phyloP scores from a whole-genome alignment of 2,113 vertebrate genomes.

The Nothoprocta pentlandii region DNA sequence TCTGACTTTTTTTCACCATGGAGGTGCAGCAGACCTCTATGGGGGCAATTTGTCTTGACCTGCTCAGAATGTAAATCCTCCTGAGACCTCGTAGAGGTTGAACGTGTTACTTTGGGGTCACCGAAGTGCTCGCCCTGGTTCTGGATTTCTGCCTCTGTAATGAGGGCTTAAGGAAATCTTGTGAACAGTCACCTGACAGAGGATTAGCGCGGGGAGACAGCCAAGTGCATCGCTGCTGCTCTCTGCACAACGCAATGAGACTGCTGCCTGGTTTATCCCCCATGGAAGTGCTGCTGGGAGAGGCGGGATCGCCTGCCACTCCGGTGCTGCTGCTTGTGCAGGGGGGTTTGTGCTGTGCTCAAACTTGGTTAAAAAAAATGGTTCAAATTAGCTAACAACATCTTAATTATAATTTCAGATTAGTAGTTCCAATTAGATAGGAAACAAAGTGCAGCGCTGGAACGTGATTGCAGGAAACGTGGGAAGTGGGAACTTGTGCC shows the following conservation, averaged over 20 bases:
- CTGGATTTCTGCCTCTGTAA: slow-evolving; percentile 38
- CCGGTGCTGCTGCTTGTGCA: background rate
- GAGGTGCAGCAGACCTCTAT: background rate
- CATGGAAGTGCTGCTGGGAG: background rate
- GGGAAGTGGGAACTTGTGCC: background rate
- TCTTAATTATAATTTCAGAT: background rate
- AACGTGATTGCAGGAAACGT: background rate
- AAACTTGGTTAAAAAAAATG: background rate
- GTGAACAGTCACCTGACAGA: slow-evolving; percentile 84
- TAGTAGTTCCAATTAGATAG: background rate
- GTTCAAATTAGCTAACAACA: background rate
- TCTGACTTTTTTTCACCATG: background rate
- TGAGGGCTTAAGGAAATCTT: slow-evolving; percentile 74
- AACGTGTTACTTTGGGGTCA: slow-evolving; percentile 59
- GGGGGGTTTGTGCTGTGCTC: background rate
- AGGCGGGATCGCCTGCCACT: background rate
- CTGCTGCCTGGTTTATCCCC: background rate
- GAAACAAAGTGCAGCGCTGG: background rate
- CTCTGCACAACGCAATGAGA: background rate
- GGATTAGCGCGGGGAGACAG: slow-evolving; percentile 79
- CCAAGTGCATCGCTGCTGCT: slow-evolving; percentile 17
- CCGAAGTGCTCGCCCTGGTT: slow-evolving; percentile 43
- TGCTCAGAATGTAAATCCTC: background rate
- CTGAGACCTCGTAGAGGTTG: background rate
- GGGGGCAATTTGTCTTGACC: background rate